Evolutionary conservation across 2,113 vertebrate species (phyloP), one percentile per base, ranked within the genome.

Genomic region (Indicator indicator): DNA sequence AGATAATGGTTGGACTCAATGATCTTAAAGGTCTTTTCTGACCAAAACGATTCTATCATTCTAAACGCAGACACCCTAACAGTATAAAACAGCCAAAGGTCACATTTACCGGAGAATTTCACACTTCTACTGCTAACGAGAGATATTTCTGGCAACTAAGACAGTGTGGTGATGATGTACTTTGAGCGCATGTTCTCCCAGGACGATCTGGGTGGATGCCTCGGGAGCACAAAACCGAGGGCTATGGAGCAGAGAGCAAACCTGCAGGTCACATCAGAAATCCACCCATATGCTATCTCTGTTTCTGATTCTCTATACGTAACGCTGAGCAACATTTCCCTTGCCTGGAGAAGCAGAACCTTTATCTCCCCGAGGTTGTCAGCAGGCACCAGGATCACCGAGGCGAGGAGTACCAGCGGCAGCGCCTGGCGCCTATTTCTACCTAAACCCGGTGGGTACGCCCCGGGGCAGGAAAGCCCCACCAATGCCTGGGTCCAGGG

Each of bases 201-300:
- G 33, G 86, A 16, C 2, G 38, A 32, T 9, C 15, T 6, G 78
- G 28, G 50, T 21, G 8, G 85, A 32, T 4, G 13, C 52, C 70
- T 33, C 17, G 27, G 58, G 48, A 56, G 40, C 2, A 5, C 59
- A 54, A 48, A 1, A 6, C 9, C 1, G 27, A 6, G 21, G 10
- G 38, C 83, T 14, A 79, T 0, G 19, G 46, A 73, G 60, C 76
- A 38, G 23, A 6, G 68, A 27, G 32, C 18, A 52, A 33, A 73
- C 9, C 85, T 11, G 48, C 3, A 3, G 38, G 20, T 30, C 64
- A 26, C 69, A 6, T 13, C 3, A 23, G 20, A 9, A 27, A 4
- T 0, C 48, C 5, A 4, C 15, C 3, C 1, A 26, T 28, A 4
- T 0, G 17, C 30, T 21, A 7, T 0, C 5, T 2, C 20, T 24